These are phyloP conservation scores for Galaxea fascicularis DNA, from an alignment of 92 coral and sea anemone genomes.

Conservation along the genomic window DNA sequence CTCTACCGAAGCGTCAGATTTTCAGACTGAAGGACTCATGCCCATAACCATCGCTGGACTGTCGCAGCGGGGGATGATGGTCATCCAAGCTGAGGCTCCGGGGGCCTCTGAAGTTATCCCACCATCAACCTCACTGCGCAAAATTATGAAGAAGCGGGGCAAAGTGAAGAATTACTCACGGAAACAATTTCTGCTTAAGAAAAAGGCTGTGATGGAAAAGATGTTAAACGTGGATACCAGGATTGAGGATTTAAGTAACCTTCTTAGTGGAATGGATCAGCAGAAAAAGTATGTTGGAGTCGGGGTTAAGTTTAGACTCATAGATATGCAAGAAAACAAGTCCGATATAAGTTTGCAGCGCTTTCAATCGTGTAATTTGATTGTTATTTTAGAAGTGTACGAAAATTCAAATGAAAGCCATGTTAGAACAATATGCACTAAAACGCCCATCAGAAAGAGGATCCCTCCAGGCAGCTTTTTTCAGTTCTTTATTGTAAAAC, in stretches of 20 bases:
- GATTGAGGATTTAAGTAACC: constrained; percentile 38
- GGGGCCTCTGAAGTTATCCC: background rate
- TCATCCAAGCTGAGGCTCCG: constrained; percentile 39
- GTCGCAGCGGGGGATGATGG: constrained; percentile 53
- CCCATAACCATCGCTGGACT: constrained; percentile 39
- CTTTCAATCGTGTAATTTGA: too few relatives aligned
- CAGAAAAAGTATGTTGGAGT: background rate
- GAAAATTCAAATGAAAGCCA: too few relatives aligned
- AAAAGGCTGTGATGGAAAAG: constrained; percentile 65
- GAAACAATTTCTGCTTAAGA: constrained; percentile 52
- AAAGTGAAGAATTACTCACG: constrained; percentile 56
- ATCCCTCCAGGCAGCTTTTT: too few relatives aligned
- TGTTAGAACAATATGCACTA: too few relatives aligned
- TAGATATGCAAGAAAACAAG: too few relatives aligned
- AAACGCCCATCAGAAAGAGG: too few relatives aligned
- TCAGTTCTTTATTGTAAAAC: too few relatives aligned
- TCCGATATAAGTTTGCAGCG: too few relatives aligned
- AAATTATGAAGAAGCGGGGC: constrained; percentile 56
- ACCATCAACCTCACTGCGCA: constrained; percentile 4
- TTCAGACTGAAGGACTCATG: background rate
- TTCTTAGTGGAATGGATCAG: constrained; percentile 8
- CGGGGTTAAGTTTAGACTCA: background rate
- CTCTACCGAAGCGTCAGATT: constrained; percentile 26
- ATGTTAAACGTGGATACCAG: constrained; percentile 59
- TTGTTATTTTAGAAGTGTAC: too few relatives aligned